Evolutionary conservation across 2,888 invertebrate species (phyloP), one percentile per base, ranked within the genome.

Genomic region (Flexamia atlantica): DNA sequence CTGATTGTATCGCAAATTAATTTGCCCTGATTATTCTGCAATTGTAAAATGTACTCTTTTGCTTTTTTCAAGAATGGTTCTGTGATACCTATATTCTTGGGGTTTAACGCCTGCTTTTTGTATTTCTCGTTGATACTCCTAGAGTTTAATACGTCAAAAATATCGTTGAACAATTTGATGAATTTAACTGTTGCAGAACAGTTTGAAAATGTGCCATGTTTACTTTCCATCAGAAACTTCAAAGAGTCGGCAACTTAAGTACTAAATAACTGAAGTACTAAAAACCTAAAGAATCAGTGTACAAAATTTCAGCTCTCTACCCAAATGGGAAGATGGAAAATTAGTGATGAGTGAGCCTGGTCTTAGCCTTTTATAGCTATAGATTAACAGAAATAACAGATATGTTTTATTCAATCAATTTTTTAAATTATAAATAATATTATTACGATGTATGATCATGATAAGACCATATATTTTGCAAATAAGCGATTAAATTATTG

Each of bases 61-160:
- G 60, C 70, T 32, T 84, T 25, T 10, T 32, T 46, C 30, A 84
- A 50, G 0, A 64, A 17, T 25, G 14, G 1, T 28, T 20, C 3
- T 23, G 42, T 30, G 12, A 14, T 36, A 5, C 76, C 46, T 3
- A 53, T n/a, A 36, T 83, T 84, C 36, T 74, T 20, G 20, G 32
- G 14, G 28, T 50, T 10, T 5, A 85, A 40, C 2, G 83, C 70
- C 23, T 32, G 36, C 79, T 85, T 84, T 17, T 25, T 72, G 20
- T 79, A 76, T 25, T 84, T 79, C 32, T 23, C 53, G 17, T 50
- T 20, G 14, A 84, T 46, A 81, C 82, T 74, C 28, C 80, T 40
- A 5, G 84, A 82, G 60, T 85, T 85, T 9, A 83, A 76, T 10
- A 85, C 46, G 46, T 85, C 83, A 36, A 85, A 85, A 12, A 81